Base-by-base conservation (phyloP, 1,140 invertebrate species). In the Phenacoccus solenopsis region DNA sequence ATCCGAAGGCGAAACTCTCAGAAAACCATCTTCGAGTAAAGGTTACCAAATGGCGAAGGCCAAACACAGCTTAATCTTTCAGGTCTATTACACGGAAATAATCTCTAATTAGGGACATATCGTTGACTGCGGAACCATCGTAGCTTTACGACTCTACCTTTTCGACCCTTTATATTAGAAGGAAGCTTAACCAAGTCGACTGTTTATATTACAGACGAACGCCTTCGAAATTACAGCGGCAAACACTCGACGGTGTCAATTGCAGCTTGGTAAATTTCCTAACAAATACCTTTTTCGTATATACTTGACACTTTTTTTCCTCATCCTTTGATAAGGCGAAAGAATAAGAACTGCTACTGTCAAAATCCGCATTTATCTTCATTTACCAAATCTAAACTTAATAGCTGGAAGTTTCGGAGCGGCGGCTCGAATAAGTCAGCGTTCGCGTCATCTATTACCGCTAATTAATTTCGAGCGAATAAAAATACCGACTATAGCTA, bases 241-340 rank as follows among this genome's bases (percentile, higher is more conserved):
- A 64, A 64, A 64, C 59, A 64, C 59, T 64, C 59, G 59, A 64
- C n/a, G n/a, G 25, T 64, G 59, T 64, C 59, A 64, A 64, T 64
- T 64, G 59, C 59, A 64, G 59, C 59, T 64, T 64, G 59, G 25
- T 5, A 64, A 64, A 64, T 64, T 64, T 64, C 25, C 25, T 64
- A 64, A 64, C 59, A 64, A 64, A 64, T 64, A 64, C 59, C 59
- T 64, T 64, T 64, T 64, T 64, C 59, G 16, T 64, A 25, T 38
- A 25, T 27, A 27, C 7, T 27, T 64, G 21, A 64, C 21, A 64
- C 13, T 64, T 64, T n/a, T 38, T 20, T 64, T 64, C 20, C 22
- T 27, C 22, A 7, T 10, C 10, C 13, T 25, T 64, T 64, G 21
- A 25, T 64, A 10, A 7, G 21, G 13, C 20, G 21, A 59, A 16